phyloP scores from a whole-genome alignment of 2,113 vertebrate species.

The Larimichthys polyactis region DNA sequence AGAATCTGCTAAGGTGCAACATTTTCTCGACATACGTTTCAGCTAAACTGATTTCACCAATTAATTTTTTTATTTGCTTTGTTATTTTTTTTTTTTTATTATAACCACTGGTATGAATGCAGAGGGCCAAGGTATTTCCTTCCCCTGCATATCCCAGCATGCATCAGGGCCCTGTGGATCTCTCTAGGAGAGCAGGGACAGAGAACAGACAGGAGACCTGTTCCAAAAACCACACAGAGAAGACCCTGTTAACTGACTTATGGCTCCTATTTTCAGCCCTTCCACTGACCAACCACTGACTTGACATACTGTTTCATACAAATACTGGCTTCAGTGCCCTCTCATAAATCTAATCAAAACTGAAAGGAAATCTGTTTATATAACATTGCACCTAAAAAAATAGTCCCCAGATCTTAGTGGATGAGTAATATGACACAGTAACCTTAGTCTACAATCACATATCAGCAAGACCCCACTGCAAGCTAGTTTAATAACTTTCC shows the following conservation, averaged over 20 bases:
- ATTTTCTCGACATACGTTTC: background rate
- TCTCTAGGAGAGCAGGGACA: conserved; percentile 62
- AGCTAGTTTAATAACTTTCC: background rate
- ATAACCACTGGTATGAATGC: conserved; percentile 36
- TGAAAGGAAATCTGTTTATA: conserved; percentile 43
- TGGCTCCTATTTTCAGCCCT: conserved; percentile 66
- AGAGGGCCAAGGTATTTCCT: conserved; percentile 57
- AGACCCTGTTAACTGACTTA: conserved; percentile 72
- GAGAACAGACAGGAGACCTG: conserved; percentile 79
- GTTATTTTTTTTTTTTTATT: conserved; percentile 28
- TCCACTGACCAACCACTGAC: conserved; percentile 53
- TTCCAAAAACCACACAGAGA: conserved; percentile 79
- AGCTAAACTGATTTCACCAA: background rate
- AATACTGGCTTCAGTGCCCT: conserved; percentile 20
- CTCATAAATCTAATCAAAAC: conserved; percentile 45
- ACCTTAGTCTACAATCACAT: background rate
- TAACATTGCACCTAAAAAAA: background rate
- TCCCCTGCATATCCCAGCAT: conserved; percentile 71
- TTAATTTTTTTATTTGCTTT: no score
- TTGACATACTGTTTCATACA: conserved; percentile 61
- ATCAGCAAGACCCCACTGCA: background rate
- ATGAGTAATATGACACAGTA: background rate
- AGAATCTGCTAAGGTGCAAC: background rate
- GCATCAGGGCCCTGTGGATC: conserved; percentile 58
- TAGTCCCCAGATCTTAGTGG: background rate